phyloP scores from a whole-genome alignment of 1,140 invertebrate genomes.

The Eriocheir sinensis region DNA sequence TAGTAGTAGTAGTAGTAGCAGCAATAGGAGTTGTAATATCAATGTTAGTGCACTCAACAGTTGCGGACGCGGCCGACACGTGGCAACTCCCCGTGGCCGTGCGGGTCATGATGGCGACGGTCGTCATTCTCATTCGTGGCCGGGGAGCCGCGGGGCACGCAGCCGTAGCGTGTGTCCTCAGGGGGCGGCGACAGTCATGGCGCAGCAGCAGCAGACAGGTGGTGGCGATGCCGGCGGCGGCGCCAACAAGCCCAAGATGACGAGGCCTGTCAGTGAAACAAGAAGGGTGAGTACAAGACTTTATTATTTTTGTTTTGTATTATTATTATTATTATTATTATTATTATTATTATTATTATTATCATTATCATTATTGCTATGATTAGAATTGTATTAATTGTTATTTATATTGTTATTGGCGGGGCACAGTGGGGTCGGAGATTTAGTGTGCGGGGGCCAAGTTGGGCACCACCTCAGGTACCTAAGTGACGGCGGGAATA shows the following conservation, averaged over 20 bases:
- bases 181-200: not conserved
- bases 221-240: not conserved
- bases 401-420: not conserved
- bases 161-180: not conserved
- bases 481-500: too few species aligned
- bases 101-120: not conserved
- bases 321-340: conserved; percentile 29
- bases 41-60: too few species aligned
- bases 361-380: not conserved
- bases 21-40: too few species aligned
- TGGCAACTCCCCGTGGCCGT: too few species aligned
- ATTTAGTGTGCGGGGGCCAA: too few species aligned
- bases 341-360: conserved; percentile 27
- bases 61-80: too few species aligned
- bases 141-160: not conserved
- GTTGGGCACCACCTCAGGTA: too few species aligned
- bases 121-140: not conserved
- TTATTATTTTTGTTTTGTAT: not conserved
- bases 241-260: not conserved
- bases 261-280: not conserved
- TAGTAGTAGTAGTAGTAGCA: too few species aligned
- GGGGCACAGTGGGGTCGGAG: too few species aligned
- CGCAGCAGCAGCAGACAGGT: not conserved
- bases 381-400: not conserved
- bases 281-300: not conserved